A percentile compares a stretch with the other conserved stretches of the same genome.
These are phyloP conservation scores for Tautogolabrus adspersus DNA, from an alignment of 2,113 vertebrate genomes.

Conservation along the genomic window DNA sequence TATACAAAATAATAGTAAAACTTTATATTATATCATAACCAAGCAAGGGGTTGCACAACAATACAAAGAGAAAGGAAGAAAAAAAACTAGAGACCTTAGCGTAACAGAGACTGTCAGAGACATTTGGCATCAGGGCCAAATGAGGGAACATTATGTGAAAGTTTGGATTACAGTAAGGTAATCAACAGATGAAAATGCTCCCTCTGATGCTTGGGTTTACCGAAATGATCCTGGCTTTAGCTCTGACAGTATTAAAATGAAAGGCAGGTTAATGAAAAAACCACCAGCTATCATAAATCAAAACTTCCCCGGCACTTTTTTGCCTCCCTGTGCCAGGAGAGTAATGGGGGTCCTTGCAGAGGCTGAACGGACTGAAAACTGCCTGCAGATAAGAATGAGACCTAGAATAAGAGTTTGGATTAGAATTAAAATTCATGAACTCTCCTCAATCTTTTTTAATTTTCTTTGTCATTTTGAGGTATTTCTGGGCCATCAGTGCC, in stretches of 20 bases:
- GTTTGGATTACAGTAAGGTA: conserved; percentile 45
- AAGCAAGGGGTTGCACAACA: background rate
- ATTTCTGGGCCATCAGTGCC: conserved; percentile 58
- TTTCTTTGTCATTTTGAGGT: conserved; percentile 57
- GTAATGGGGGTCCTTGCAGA: conserved; percentile 40
- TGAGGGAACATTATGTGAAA: conserved; percentile 31
- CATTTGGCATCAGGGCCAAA: background rate
- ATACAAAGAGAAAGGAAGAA: background rate
- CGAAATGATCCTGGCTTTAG: conserved; percentile 43
- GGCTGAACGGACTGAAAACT: conserved; percentile 62
- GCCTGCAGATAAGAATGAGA: conserved; percentile 74
- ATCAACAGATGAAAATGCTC: conserved; percentile 18
- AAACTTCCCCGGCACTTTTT: conserved; percentile 54
- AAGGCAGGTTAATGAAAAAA: conserved; percentile 60
- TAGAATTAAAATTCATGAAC: conserved; percentile 79
- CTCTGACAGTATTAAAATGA: conserved; percentile 53
- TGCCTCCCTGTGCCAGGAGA: conserved; percentile 25
- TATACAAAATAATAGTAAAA: no score
- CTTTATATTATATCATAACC: background rate
- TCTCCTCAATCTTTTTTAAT: conserved; percentile 39
- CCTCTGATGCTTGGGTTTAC: conserved; percentile 43
- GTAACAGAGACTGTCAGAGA: background rate
- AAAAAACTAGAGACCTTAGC: background rate
- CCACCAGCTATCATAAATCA: conserved; percentile 65
- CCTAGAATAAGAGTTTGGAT: conserved; percentile 67